Conservation (phyloP, 2,797 vertebrate genomes). For the Adrianichthys oophorus region DNA sequence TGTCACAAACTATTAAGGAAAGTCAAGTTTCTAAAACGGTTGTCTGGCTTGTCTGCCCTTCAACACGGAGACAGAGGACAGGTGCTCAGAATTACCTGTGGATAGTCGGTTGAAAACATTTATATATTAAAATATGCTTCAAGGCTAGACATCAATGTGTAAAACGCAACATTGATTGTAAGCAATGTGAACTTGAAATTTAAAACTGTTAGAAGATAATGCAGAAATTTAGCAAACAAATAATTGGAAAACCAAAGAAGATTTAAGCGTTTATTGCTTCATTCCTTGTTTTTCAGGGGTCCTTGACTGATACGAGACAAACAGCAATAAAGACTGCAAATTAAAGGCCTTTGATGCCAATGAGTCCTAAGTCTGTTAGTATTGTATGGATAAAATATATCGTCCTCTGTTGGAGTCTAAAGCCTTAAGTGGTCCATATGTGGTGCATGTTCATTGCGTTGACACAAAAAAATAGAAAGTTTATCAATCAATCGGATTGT, state of each 20-base stretch:
- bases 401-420: too few species aligned
- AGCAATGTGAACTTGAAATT: too few species aligned
- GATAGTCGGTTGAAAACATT: background rate
- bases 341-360: constrained; percentile 57
- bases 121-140: constrained; percentile 1
- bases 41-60: constrained; percentile 31
- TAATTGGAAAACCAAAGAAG: too few species aligned
- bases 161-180: too few species aligned
- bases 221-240: too few species aligned
- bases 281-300: constrained; percentile 62
- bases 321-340: constrained; percentile 59
- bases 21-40: constrained; percentile 49
- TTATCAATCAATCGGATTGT: too few species aligned
- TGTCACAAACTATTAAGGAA: constrained; percentile 69
- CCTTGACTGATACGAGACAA: constrained; percentile 74
- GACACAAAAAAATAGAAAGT: too few species aligned
- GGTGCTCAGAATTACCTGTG: constrained; percentile 28
- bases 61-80: constrained; percentile 13
- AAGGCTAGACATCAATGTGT: background rate
- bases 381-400: too few species aligned
- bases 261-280: too few species aligned
- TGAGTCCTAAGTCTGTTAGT: constrained; percentile 54
- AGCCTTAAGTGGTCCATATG: too few species aligned
- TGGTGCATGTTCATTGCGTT: too few species aligned
- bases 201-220: too few species aligned